Conservation (phyloP, 2,888 invertebrate species). For the Hemaris fuciformis region DNA sequence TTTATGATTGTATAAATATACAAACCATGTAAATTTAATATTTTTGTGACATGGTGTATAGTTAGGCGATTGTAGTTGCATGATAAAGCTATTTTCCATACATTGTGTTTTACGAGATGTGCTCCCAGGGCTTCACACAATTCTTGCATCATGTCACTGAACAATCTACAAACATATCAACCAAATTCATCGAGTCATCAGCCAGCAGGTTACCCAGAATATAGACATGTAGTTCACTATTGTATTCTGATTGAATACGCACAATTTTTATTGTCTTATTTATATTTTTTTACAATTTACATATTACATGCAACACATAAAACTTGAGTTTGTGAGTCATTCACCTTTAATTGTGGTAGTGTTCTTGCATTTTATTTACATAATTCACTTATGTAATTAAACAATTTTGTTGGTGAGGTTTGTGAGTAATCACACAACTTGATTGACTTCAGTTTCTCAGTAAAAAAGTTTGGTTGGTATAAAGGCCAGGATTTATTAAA, state of each 20-base stretch:
- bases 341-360: conserved; percentile 51
- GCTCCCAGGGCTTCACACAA: conserved; percentile 65
- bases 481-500: neutral
- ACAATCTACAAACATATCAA: conserved; percentile 67
- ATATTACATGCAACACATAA: conserved; percentile 30
- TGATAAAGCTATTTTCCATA: conserved; percentile 63
- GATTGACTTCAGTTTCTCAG: neutral
- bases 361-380: conserved; percentile 33
- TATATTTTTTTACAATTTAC: conserved; percentile 16
- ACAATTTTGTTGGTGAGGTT: conserved; percentile 23
- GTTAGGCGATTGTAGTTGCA: conserved; percentile 51
- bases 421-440: neutral
- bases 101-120: conserved; percentile 49
- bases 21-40: conserved; percentile 65
- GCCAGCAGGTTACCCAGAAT: conserved; percentile 42
- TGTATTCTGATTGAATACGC: conserved; percentile 50
- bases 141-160: conserved; percentile 71
- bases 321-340: conserved; percentile 41
- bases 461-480: neutral
- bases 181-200: conserved; percentile 46
- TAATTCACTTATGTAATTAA: conserved; percentile 27
- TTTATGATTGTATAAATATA: conserved; percentile 68
- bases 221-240: conserved; percentile 33
- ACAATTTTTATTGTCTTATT: conserved; percentile 43
- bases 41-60: conserved; percentile 78